Conservation (phyloP, 2,888 invertebrate genomes). For the Seladonia tumulorum region DNA sequence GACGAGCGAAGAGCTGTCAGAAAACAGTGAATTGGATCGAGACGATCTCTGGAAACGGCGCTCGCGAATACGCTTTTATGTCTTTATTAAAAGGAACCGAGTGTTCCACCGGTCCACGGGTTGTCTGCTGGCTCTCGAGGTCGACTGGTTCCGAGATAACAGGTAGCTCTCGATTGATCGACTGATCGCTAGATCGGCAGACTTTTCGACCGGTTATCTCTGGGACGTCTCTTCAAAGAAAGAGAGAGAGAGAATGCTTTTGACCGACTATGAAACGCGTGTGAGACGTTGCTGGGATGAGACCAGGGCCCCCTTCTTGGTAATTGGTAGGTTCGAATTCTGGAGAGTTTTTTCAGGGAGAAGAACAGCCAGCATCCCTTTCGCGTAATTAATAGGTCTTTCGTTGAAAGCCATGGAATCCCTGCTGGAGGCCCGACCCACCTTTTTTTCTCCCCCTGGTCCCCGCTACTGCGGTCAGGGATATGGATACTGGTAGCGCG, state of each 20-base stretch:
- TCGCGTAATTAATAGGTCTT: constrained; percentile 81
- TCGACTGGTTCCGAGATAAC: constrained; percentile 48
- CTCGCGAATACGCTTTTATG: constrained; percentile 21
- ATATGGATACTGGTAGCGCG: neutral
- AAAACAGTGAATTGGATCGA: constrained; percentile 15
- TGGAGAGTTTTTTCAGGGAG: neutral
- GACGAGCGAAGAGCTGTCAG: neutral
- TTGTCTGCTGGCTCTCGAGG: constrained; percentile 16
- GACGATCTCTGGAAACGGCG: constrained; percentile 14
- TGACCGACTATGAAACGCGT: constrained; percentile 10
- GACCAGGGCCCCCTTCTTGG: constrained; percentile 60
- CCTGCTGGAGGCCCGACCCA: neutral
- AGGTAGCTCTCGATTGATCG: constrained; percentile 41
- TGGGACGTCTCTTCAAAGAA: neutral
- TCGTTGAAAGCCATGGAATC: constrained; percentile 36
- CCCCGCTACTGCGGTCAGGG: neutral
- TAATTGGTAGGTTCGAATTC: constrained; percentile 79
- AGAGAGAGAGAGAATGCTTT: neutral
- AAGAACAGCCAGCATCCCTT: constrained; percentile 60
- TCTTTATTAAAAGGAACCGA: constrained; percentile 47
- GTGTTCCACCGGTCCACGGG: neutral
- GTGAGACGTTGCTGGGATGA: constrained; percentile 7
- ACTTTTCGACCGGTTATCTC: constrained; percentile 16
- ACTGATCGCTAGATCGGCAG: constrained; percentile 25
- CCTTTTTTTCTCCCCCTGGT: neutral